These are phyloP conservation scores for Pristiophorus japonicus DNA, from an alignment of 2,113 vertebrate species.

Conservation along the genomic window DNA sequence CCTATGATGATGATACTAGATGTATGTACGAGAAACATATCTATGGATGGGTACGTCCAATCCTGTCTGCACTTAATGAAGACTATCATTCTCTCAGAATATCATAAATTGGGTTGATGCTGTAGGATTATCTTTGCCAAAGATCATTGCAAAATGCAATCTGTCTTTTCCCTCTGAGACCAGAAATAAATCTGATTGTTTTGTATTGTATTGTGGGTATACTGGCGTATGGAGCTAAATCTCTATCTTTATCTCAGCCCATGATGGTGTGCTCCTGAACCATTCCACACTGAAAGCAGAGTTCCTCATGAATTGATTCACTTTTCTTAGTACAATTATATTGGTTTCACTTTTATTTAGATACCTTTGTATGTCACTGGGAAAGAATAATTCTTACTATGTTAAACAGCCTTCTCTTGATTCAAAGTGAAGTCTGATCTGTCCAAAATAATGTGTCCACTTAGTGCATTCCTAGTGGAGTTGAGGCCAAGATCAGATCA, in stretches of 20 bases:
- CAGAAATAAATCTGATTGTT: background rate
- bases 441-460: background rate
- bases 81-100: background rate
- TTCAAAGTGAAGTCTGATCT: background rate
- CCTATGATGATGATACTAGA: no score
- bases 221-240: constrained; percentile 3
- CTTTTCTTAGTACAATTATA: background rate
- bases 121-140: background rate
- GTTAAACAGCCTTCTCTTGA: constrained; percentile 13
- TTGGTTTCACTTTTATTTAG: background rate
- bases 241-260: constrained; percentile 2
- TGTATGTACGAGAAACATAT: no score
- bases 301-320: background rate
- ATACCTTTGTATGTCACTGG: background rate
- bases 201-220: background rate
- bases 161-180: background rate
- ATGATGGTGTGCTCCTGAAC: background rate
- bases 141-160: constrained; percentile 17
- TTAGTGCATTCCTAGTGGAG: constrained; percentile 21
- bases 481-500: no score
- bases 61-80: background rate
- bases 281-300: constrained; percentile 4
- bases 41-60: background rate
- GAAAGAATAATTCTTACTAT: background rate
- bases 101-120: background rate